These are phyloP conservation scores for Ammodramus savannarum DNA, from an alignment of 2,113 vertebrate genomes.

Conservation along the genomic window DNA sequence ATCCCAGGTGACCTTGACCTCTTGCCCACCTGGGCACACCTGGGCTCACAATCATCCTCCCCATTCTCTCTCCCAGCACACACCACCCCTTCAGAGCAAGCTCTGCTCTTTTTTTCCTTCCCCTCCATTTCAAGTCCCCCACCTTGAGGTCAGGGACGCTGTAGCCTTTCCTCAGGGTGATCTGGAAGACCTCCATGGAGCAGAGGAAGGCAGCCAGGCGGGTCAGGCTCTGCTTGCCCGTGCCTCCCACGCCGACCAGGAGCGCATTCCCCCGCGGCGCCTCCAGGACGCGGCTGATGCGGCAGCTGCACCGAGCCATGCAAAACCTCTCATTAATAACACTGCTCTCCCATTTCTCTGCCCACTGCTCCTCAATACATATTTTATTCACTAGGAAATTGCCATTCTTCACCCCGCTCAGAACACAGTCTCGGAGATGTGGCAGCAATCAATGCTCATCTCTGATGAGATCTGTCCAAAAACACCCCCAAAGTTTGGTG, in stretches of 20 bases:
- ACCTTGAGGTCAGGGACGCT: constrained; percentile 90
- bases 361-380: background rate
- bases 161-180: constrained; percentile 90
- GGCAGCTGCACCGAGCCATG: constrained; percentile 76
- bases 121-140: background rate
- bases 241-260: constrained; percentile 91
- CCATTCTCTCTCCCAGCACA: accelerated
- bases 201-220: constrained; percentile 94
- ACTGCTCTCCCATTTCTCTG: background rate
- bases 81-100: background rate
- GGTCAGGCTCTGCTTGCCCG: constrained; percentile 94
- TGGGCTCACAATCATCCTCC: accelerated
- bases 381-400: background rate
- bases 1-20: background rate
- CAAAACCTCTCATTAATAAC: background rate
- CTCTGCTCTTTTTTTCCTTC: background rate
- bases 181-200: constrained; percentile 91
- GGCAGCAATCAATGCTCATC: background rate
- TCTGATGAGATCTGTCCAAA: background rate
- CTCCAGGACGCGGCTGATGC: constrained; percentile 90
- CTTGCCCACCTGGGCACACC: background rate
- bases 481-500: background rate
- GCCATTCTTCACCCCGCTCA: background rate
- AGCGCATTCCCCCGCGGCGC: constrained; percentile 87
- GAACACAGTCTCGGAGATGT: background rate